phyloP scores from a whole-genome alignment of 1,140 invertebrate species.

The Phymorhynchus buccinoides region DNA sequence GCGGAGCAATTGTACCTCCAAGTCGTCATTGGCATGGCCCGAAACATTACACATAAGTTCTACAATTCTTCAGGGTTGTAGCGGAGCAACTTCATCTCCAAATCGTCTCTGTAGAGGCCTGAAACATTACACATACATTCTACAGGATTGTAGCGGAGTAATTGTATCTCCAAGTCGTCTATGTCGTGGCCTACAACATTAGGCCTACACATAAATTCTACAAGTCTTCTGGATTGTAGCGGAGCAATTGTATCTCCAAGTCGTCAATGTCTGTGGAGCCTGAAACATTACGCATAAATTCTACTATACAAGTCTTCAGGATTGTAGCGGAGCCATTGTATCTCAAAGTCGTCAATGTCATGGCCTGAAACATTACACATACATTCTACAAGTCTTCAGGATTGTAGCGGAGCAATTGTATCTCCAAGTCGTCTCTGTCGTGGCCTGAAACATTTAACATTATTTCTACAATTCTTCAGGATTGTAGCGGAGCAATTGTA shows the following conservation, averaged over 20 bases:
- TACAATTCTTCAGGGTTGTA: background rate
- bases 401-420: constrained; percentile 72
- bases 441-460: constrained; percentile 61
- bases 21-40: background rate
- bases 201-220: background rate
- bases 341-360: background rate
- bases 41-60: background rate
- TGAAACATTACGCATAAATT: background rate
- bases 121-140: too few species aligned
- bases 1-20: background rate
- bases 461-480: constrained; percentile 77
- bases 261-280: background rate
- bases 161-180: constrained; percentile 69
- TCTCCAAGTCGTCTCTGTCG: constrained; percentile 71
- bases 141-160: constrained; percentile 78
- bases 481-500: constrained; percentile 73
- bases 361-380: background rate
- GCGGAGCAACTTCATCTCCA: background rate
- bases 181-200: background rate
- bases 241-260: background rate
- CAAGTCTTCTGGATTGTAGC: background rate
- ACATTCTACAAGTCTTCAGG: constrained; percentile 82
- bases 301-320: background rate
- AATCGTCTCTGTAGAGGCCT: background rate
- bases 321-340: background rate